Conservation (phyloP, 2,113 vertebrate species). For the Phylloscopus whistleri region DNA sequence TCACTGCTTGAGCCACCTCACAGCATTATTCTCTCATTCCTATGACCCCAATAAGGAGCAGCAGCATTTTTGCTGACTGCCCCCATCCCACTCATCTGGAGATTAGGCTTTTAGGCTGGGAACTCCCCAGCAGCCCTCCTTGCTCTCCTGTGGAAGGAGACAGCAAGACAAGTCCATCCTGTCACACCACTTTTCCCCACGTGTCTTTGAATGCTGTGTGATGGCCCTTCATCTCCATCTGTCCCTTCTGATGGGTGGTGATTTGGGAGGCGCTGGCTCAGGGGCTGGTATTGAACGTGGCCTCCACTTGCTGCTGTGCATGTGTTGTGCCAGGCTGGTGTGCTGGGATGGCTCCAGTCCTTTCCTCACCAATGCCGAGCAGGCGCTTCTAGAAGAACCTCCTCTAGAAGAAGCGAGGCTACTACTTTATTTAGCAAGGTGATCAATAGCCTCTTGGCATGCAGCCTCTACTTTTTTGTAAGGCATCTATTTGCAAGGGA, state of each 20-base stretch:
- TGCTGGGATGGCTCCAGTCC: not conserved
- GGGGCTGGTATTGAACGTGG: not conserved
- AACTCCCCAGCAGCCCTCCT: not conserved
- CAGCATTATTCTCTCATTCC: not conserved
- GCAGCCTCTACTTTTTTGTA: not conserved
- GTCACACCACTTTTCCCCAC: not conserved
- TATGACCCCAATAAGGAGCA: not conserved
- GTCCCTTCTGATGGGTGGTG: accelerated
- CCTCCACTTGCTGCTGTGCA: not conserved
- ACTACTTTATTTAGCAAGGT: not conserved
- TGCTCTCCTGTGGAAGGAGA: not conserved
- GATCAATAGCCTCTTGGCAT: not conserved
- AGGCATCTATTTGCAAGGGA: not conserved
- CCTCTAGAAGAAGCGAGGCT: not conserved
- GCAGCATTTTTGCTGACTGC: not conserved
- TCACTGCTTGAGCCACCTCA: accelerated
- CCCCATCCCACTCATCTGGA: accelerated
- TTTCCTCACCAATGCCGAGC: not conserved
- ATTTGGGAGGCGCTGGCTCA: not conserved
- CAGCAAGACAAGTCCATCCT: not conserved
- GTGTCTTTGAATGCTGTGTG: not conserved
- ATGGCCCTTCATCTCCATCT: not conserved
- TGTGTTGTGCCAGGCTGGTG: accelerated
- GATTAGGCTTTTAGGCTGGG: not conserved
- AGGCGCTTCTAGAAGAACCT: not conserved